phyloP scores from a whole-genome alignment of 2,888 invertebrate species.

The Drosophila nigricruria region DNA sequence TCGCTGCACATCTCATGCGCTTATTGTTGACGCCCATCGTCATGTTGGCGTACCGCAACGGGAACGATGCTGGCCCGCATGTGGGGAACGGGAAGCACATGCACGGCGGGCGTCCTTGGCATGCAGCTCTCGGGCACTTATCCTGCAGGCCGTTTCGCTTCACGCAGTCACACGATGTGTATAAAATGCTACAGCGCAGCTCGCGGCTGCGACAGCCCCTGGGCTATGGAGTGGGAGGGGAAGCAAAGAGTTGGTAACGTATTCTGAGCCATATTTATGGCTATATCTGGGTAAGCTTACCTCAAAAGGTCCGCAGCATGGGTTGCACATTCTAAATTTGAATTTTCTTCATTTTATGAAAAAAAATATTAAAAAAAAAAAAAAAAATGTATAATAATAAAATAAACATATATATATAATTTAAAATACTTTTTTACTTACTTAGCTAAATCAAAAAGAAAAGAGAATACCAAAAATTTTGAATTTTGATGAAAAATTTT shows the following conservation, averaged over 20 bases:
- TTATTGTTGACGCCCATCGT: constrained; percentile 82
- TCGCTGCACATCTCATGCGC: constrained; percentile 74
- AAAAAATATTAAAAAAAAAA: neutral
- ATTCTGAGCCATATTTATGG: too few species aligned
- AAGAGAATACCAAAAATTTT: constrained; percentile 7
- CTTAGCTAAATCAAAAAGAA: constrained; percentile 33
- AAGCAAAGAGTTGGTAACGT: neutral
- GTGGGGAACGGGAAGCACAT: constrained; percentile 85
- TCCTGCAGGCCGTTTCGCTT: constrained; percentile 88
- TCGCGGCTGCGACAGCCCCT: constrained; percentile 86
- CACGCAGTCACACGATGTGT: constrained; percentile 87
- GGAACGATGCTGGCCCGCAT: constrained; percentile 85
- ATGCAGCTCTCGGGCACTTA: constrained; percentile 87
- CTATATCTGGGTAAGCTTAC: constrained; percentile 56
- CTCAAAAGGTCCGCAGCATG: constrained; percentile 84
- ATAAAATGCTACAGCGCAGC: constrained; percentile 86
- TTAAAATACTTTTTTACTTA: constrained; percentile 26
- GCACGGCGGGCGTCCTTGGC: constrained; percentile 86
- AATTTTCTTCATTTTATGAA: constrained; percentile 44
- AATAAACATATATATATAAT: too few species aligned
- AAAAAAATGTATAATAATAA: neutral
- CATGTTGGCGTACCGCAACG: constrained; percentile 79
- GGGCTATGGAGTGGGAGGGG: constrained; percentile 60
- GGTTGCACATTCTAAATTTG: constrained; percentile 78
- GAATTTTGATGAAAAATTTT: constrained; percentile 42